Base-by-base conservation (phyloP, 1,140 invertebrate genomes). In the Papilio dardanus region DNA sequence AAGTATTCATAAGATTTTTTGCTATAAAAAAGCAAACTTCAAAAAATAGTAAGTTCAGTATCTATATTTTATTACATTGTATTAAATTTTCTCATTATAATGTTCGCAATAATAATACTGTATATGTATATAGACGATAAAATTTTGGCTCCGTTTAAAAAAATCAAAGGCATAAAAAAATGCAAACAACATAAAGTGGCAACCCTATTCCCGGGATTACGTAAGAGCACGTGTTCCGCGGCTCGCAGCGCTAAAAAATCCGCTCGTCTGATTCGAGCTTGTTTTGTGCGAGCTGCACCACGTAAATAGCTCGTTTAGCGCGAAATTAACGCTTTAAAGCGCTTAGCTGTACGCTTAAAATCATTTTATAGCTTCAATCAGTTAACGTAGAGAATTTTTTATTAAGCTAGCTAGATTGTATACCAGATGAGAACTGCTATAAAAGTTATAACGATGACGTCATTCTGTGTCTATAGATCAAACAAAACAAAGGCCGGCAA, bases 191-290 rank as follows among this genome's bases (percentile, higher is more conserved):
- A 37, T 67, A 67, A 69, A 40, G 33, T 24, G 33, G 35, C 67
- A 69, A 21, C 67, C 67, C 67, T 69, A 35, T 12, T 21, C 33
- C 19, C 33, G 37, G 67, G 67, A 69, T 69, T 69, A 69, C 33
- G 67, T 69, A 40, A 42, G 67, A 69, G 35, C 67, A 69, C 67
- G 35, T 69, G 67, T 69, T 42, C 7, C 65, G 33, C 65, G 65
- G 65, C 19, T 30, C 35, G n/a, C 67, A 42, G 35, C 35, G n/a
- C 67, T 40, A 40, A 69, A 69, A 69, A 69, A 69, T 35, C 33
- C 24, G 65, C 67, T 28, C 67, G 19, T 35, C 31, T 69, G 31
- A 69, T 69, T n/a, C 35, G 67, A 69, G 67, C 31, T 37, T 69
- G 67, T 69, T 40, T 69, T 37, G 67, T 69, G 67, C 21, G 3